Evolutionary conservation across 2,888 invertebrate genomes (phyloP).

Genomic region (Cataglyphis livida): DNA sequence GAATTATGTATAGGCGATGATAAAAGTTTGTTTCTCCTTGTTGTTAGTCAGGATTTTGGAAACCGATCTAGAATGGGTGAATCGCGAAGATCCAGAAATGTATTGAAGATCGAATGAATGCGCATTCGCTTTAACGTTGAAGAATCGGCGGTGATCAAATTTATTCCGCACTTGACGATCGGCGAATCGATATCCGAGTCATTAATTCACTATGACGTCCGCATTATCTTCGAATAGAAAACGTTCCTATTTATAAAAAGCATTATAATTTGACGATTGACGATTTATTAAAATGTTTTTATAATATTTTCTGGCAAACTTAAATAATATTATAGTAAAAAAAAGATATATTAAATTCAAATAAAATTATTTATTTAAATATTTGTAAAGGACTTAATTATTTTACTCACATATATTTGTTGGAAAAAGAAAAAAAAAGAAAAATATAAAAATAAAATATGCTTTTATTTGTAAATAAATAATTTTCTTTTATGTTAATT

Average conservation of each 20-base stretch:
- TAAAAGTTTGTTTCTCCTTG: slow-evolving; percentile 59
- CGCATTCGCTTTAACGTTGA: slow-evolving; percentile 26
- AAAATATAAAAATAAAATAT: too few species aligned
- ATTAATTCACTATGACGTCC: slow-evolving; percentile 23
- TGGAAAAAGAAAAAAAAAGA: too few species aligned
- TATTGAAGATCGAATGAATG: slow-evolving; percentile 24
- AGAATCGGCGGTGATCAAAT: slow-evolving; percentile 34
- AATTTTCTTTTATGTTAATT: too few species aligned
- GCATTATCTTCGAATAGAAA: background rate
- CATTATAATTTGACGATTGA: background rate
- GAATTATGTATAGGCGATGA: slow-evolving; percentile 69
- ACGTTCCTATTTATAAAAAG: background rate
- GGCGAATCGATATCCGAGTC: background rate
- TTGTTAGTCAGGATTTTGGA: slow-evolving; percentile 58
- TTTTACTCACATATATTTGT: too few species aligned
- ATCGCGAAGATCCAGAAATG: slow-evolving; percentile 1
- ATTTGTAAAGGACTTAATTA: too few species aligned
- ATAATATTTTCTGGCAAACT: background rate
- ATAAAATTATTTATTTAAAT: too few species aligned
- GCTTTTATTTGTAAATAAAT: too few species aligned
- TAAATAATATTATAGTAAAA: background rate
- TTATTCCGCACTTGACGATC: slow-evolving; percentile 13
- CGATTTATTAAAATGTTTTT: background rate
- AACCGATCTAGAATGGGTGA: background rate
- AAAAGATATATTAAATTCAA: too few species aligned